Evolutionary conservation across 2,113 vertebrate genomes (phyloP).

Genomic region (Plecturocebus donacophilus): DNA sequence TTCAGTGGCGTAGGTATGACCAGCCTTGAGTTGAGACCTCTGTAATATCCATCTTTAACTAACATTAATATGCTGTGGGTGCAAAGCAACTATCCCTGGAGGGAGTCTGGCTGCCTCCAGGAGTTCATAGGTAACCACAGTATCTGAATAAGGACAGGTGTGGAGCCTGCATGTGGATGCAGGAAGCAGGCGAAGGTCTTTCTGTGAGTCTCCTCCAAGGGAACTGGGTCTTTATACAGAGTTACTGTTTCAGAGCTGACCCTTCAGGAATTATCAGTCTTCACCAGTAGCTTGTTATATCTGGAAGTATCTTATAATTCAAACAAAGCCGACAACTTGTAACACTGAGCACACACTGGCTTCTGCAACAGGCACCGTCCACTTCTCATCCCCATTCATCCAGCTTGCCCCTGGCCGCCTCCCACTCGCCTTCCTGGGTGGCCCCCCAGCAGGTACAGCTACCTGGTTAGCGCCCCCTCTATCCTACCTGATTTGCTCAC

Average conservation of each 20-base stretch:
- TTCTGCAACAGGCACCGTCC: background rate
- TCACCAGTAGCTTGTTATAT: background rate
- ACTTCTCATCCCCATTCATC: fast-evolving
- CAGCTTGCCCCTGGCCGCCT: background rate
- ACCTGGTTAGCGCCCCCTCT: fast-evolving
- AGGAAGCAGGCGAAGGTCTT: fast-evolving
- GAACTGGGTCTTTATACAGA: background rate
- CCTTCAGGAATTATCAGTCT: background rate
- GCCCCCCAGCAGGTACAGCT: background rate
- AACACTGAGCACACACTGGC: background rate
- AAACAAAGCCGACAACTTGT: background rate
- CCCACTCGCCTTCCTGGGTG: fast-evolving
- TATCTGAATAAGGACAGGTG: fast-evolving
- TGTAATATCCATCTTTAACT: background rate
- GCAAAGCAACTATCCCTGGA: background rate
- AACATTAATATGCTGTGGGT: fast-evolving
- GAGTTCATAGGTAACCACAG: background rate
- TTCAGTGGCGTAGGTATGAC: background rate
- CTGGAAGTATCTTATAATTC: background rate
- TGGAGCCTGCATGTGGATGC: background rate
- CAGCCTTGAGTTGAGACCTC: background rate
- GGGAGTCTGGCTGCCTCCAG: background rate
- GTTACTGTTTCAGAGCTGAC: background rate
- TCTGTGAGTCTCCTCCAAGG: background rate
- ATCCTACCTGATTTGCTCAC: background rate